Conservation (phyloP, 1,140 invertebrate genomes). For the Zaprionus ghesquierei region DNA sequence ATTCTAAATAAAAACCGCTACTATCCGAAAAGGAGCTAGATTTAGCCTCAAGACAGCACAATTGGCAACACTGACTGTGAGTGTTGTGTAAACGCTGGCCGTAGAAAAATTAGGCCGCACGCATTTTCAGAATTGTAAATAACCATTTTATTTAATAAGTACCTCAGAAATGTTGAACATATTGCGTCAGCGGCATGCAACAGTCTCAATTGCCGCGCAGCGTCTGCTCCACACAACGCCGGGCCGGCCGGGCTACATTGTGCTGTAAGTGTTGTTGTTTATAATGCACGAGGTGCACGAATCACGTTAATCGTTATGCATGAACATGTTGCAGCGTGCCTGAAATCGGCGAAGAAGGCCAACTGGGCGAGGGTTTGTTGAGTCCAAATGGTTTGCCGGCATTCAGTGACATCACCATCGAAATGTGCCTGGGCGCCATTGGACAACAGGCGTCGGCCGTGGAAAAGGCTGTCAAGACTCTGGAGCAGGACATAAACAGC, state of each 20-base stretch:
- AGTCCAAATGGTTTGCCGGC: conserved; percentile 89
- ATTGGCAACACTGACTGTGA: conserved; percentile 15
- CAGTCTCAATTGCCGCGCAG: conserved; percentile 33
- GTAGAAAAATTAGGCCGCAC: conserved; percentile 30
- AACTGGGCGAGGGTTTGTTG: conserved; percentile 89
- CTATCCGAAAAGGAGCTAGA: not conserved
- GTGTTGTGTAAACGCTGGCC: conserved; percentile 67
- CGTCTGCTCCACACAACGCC: conserved; percentile 58
- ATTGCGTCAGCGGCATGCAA: conserved; percentile 47
- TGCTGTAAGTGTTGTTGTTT: conserved; percentile 66
- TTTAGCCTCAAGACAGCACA: not conserved
- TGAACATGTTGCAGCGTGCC: conserved; percentile 87
- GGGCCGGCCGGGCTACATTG: conserved; percentile 67
- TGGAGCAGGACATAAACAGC: conserved; percentile 56
- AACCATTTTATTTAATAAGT: conserved; percentile 26
- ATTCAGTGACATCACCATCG: conserved; percentile 91
- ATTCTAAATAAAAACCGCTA: not conserved
- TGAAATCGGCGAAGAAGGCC: conserved; percentile 92
- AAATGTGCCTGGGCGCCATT: conserved; percentile 91
- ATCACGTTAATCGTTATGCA: not conserved
- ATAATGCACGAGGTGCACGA: not conserved
- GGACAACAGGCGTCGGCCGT: conserved; percentile 92
- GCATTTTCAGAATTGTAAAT: conserved; percentile 48
- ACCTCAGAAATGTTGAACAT: conserved; percentile 62
- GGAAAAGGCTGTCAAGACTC: conserved; percentile 88